phyloP scores from a whole-genome alignment of 2,888 invertebrate genomes.

The Podabrus alpinus region DNA sequence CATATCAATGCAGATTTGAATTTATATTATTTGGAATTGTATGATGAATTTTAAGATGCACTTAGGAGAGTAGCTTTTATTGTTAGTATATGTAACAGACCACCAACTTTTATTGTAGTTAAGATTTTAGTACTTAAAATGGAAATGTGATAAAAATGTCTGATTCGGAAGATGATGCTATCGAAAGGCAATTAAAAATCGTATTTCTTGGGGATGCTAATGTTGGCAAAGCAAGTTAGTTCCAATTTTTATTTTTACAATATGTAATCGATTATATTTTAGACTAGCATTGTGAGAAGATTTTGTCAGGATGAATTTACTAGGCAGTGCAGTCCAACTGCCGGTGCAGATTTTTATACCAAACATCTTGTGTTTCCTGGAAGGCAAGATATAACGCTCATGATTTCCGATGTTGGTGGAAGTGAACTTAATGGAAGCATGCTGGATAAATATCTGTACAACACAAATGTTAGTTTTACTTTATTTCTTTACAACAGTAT shows the following conservation, averaged over 20 bases:
- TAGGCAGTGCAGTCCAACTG: slow-evolving; percentile 65
- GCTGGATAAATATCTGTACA: slow-evolving; percentile 75
- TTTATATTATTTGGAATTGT: neutral
- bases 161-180: slow-evolving; percentile 67
- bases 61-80: slow-evolving; percentile 40
- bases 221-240: slow-evolving; percentile 76
- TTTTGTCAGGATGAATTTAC: slow-evolving; percentile 71
- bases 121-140: slow-evolving; percentile 5
- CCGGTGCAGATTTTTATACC: slow-evolving; percentile 74
- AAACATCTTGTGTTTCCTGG: slow-evolving; percentile 64
- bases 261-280: slow-evolving; percentile 35
- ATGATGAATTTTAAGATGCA: slow-evolving; percentile 38
- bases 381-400: slow-evolving; percentile 66
- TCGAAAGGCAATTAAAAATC: slow-evolving; percentile 72
- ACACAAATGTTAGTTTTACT: slow-evolving; percentile 65
- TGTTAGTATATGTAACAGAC: too few species aligned
- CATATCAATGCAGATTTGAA: neutral
- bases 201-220: slow-evolving; percentile 79
- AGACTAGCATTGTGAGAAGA: slow-evolving; percentile 68
- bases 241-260: slow-evolving; percentile 10
- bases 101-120: slow-evolving; percentile 38
- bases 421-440: slow-evolving; percentile 75
- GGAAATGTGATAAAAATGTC: slow-evolving; percentile 58
- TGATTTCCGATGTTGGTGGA: slow-evolving; percentile 86
- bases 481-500: neutral